These are phyloP conservation scores for Saccopteryx leptura DNA, from an alignment of 2,113 vertebrate genomes.

Conservation along the genomic window DNA sequence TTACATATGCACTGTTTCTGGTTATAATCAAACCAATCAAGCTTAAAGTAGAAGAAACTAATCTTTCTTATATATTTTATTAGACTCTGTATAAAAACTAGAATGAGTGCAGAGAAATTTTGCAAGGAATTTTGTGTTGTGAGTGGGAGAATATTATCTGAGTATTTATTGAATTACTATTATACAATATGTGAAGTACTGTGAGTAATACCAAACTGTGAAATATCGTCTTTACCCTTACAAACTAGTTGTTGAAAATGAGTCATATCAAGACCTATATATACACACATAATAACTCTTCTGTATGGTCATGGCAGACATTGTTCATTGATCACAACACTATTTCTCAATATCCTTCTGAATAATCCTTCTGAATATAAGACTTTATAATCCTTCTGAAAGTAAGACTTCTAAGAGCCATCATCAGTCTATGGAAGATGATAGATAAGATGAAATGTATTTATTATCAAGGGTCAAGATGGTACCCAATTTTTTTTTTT, in stretches of 20 bases:
- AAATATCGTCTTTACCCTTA: neutral
- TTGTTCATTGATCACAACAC: neutral
- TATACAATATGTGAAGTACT: neutral
- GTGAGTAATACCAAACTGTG: neutral
- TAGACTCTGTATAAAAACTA: neutral
- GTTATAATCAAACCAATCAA: neutral
- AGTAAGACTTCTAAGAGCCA: neutral
- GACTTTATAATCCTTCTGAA: too few species aligned
- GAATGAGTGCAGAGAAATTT: neutral
- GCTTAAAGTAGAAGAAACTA: neutral
- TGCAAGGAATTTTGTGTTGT: neutral
- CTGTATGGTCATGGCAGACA: neutral
- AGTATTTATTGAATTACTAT: neutral
- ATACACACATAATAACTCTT: neutral
- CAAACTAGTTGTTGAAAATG: neutral
- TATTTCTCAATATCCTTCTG: slow-evolving; percentile 33
- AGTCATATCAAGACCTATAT: neutral
- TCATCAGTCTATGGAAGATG: neutral
- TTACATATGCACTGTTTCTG: neutral
- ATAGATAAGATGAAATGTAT: neutral
- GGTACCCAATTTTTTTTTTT: neutral
- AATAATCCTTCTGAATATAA: neutral
- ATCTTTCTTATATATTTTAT: neutral
- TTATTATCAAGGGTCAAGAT: neutral
- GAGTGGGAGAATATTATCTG: neutral